Evolutionary conservation across 1,140 invertebrate species (phyloP).

Genomic region (Drosophila chauvacae): DNA sequence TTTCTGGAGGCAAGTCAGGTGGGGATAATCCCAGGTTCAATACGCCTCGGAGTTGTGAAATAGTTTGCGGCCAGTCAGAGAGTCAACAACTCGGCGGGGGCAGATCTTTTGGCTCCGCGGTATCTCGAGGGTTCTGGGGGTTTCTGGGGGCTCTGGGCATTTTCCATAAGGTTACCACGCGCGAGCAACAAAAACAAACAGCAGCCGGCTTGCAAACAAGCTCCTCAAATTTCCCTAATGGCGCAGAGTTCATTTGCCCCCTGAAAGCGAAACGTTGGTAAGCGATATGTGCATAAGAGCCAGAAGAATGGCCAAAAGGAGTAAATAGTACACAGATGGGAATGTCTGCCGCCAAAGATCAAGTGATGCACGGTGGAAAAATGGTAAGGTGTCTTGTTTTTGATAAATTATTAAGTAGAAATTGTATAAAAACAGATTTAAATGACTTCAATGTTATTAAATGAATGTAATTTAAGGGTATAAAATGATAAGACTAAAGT

Average conservation of each 20-base stretch:
- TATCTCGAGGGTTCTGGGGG: background rate
- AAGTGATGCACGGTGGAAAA: conserved; percentile 18
- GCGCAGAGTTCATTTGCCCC: conserved; percentile 76
- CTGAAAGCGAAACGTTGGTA: conserved; percentile 41
- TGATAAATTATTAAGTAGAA: background rate
- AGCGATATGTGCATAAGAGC: conserved; percentile 45
- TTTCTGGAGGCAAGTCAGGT: conserved; percentile 48
- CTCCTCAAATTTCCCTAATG: conserved; percentile 79
- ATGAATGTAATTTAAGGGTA: too few relatives aligned
- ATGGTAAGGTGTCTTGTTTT: too few relatives aligned
- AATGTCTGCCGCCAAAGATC: conserved; percentile 29
- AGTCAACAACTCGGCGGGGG: conserved; percentile 37
- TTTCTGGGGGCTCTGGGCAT: conserved; percentile 50
- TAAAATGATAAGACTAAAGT: too few relatives aligned
- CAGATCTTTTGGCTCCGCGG: conserved; percentile 8
- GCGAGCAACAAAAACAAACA: conserved; percentile 26
- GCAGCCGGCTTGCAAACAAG: conserved; percentile 51
- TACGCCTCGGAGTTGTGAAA: conserved; percentile 29
- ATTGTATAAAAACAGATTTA: too few relatives aligned
- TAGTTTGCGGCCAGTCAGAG: conserved; percentile 39
- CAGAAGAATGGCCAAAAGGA: conserved; percentile 23
- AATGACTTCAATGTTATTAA: too few relatives aligned
- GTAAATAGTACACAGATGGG: conserved; percentile 14
- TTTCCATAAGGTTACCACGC: conserved; percentile 70
- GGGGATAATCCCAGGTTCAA: conserved; percentile 40